Evolutionary conservation across 2,797 vertebrate species (phyloP).

Genomic region (Phoeniculus purpureus): DNA sequence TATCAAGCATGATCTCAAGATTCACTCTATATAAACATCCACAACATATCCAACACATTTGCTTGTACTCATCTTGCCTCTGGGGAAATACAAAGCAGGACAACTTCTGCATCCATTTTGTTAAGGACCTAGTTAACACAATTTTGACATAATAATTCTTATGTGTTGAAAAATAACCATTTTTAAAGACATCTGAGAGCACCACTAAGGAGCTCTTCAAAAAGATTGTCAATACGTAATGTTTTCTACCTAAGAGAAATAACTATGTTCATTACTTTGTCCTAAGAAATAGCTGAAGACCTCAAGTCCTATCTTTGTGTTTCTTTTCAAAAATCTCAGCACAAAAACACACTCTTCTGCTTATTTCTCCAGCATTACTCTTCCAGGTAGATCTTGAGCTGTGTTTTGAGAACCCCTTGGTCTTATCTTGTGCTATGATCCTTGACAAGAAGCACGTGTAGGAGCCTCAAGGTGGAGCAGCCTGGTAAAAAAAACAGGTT

Average conservation of each 20-base stretch:
- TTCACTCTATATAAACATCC: not conserved
- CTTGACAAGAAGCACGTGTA: fast-evolving
- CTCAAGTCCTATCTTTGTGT: not conserved
- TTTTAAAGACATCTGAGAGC: not conserved
- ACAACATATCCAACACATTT: not conserved
- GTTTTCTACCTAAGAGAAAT: not conserved
- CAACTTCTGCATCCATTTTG: not conserved
- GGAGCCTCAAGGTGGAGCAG: not conserved
- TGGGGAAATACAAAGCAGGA: not conserved
- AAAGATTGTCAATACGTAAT: not conserved
- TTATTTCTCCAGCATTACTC: not conserved
- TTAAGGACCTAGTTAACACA: not conserved
- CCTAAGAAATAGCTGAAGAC: not conserved
- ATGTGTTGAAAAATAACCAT: not conserved
- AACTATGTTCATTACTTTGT: not conserved
- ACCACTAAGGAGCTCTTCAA: not conserved
- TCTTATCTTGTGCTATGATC: not conserved
- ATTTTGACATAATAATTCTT: not conserved
- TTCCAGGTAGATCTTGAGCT: not conserved
- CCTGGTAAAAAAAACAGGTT: not conserved
- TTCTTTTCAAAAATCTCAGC: not conserved
- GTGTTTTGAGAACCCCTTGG: not conserved
- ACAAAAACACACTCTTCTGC: not conserved
- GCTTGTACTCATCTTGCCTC: not conserved
- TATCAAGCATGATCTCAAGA: constrained; percentile 3